phyloP scores from a whole-genome alignment of 1,140 invertebrate species.

The Steinernema feltiae region DNA sequence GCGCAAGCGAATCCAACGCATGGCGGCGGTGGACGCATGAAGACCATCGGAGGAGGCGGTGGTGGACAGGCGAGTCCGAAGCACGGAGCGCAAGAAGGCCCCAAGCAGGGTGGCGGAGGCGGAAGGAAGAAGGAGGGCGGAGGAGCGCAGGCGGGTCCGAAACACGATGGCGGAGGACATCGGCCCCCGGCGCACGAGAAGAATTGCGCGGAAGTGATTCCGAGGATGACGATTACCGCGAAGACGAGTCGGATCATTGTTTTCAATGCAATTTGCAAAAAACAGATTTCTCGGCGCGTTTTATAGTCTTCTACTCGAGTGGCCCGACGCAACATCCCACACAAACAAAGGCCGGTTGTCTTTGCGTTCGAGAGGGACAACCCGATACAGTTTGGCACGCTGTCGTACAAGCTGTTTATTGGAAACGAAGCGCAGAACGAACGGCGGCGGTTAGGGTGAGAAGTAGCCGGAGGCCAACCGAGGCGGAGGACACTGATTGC shows the following conservation, averaged over 20 bases:
- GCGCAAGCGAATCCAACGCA: neutral
- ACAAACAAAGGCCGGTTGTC: neutral
- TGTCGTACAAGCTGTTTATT: neutral
- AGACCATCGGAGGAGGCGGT: neutral
- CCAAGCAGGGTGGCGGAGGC: neutral
- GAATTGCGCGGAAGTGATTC: neutral
- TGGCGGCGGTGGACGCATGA: neutral
- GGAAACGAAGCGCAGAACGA: no score
- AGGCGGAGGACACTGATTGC: neutral
- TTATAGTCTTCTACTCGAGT: neutral
- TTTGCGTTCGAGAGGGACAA: neutral
- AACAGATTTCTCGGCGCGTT: neutral
- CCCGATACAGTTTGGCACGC: neutral
- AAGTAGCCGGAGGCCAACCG: neutral
- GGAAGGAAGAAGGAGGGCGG: neutral
- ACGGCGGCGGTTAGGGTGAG: neutral
- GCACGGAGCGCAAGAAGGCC: neutral
- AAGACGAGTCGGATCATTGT: neutral
- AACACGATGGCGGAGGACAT: no score
- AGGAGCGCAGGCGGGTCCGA: neutral
- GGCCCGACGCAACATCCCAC: neutral
- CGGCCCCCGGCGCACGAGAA: no score
- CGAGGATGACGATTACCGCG: neutral
- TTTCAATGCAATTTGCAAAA: neutral
- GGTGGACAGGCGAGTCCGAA: neutral